phyloP scores from a whole-genome alignment of 1,140 invertebrate species.

The Rhysida immarginata region DNA sequence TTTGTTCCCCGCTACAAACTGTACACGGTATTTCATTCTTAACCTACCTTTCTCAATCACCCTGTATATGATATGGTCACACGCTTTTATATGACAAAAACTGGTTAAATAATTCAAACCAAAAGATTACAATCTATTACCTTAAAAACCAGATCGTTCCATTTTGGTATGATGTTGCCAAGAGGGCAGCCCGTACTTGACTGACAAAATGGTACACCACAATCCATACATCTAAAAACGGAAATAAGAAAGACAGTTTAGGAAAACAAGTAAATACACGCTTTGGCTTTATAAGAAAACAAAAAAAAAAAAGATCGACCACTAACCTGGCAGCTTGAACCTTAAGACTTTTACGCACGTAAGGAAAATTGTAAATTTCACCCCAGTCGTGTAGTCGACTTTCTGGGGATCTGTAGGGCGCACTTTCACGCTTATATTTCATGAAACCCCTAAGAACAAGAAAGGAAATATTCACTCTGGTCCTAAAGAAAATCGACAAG shows the following conservation, averaged over 20 bases:
- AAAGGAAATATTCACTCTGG: too few species aligned
- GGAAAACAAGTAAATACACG: too few species aligned
- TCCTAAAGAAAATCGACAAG: neutral
- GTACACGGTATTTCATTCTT: too few species aligned
- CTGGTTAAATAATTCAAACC: too few species aligned
- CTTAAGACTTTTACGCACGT: constrained; percentile 70
- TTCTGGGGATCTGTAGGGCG: constrained; percentile 64
- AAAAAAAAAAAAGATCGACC: too few species aligned
- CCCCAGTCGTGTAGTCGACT: constrained; percentile 86
- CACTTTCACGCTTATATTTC: constrained; percentile 80
- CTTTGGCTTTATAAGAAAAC: too few species aligned
- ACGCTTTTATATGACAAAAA: too few species aligned
- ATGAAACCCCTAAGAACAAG: constrained; percentile 62
- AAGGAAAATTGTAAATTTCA: constrained; percentile 81
- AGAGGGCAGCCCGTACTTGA: constrained; percentile 91
- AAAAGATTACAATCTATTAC: too few species aligned
- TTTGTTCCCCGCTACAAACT: too few species aligned
- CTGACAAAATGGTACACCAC: constrained; percentile 98
- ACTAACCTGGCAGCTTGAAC: constrained; percentile 81
- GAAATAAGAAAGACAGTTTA: too few species aligned
- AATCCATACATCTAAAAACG: constrained; percentile 76
- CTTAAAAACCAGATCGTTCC: constrained; percentile 91
- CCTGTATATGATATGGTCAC: too few species aligned
- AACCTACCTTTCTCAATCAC: too few species aligned
- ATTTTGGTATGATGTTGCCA: constrained; percentile 97